Base-by-base conservation (phyloP, 2,797 vertebrate species). In the Anniella stebbinsi region DNA sequence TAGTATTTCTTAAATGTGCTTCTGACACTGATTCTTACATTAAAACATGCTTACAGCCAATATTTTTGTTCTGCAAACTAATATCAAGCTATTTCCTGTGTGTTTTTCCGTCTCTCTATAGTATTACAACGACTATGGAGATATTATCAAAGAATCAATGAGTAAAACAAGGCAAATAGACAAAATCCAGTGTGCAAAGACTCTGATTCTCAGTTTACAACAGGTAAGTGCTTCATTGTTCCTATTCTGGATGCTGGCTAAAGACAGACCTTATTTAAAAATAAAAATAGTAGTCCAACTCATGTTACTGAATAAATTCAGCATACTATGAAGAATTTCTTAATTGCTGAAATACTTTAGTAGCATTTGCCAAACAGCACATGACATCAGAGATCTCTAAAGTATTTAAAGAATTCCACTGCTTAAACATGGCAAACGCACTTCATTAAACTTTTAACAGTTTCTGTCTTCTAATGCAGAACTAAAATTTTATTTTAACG, bases 91-190 rank as follows among this genome's bases (percentile, higher is more conserved):
- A 28, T 90, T 89, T 87, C 87, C 2, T 93, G 2, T 75, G 45
- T 77, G 28, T 80, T n/a, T 15, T 3, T 60, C 90, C 48, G n/a
- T 25, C 25, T 92, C 92, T 86, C 89, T 91, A 57, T 93, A 99
- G 99, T 99, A 99, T 98, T 99, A 99, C 96, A 99, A 99, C 77
- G 99, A 99, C 93, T 99, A 99, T 87, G 99, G 99, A 66, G 99
- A 99, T 96, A 99, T 99, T 95, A 99, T 99, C 97, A 99, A 99
- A 97, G 99, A 99, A 97, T 99, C 99, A 0, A 99, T 99, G 99
- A 99, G 99, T 97, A 99, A 99, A 97, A 99, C 99, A 76, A 98
- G 99, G 94, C 99, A 99, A 96, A 99, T 99, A 88, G 99, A 99
- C 96, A 99, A 99, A 97, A 99, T 99, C 95, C 99, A 99, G 70